Evolutionary conservation across 1,140 invertebrate genomes (phyloP), one percentile per base, ranked within the genome.

Genomic region (Periplaneta americana): DNA sequence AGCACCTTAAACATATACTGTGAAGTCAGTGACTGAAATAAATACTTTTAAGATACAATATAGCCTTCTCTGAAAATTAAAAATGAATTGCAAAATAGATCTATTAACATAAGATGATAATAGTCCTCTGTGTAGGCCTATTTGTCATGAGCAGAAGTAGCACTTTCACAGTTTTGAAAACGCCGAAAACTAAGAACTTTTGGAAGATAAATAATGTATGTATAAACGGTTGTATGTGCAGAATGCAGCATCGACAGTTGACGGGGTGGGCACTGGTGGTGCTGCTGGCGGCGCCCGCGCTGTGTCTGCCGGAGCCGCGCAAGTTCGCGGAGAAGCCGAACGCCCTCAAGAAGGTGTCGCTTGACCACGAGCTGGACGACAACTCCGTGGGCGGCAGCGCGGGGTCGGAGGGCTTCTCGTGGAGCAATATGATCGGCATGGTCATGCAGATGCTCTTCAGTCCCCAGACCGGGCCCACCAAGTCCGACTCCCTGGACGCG

Each of bases 241-340:
- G 48, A 66, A 66, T 90, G 89, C 78, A 80, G 78, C 83, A 83
- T 34, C 82, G 81, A 82, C 85, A 86, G 81, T 81, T 84, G 74
- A 83, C 84, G 82, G 86, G 85, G 75, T 92, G 90, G 91, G 86
- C 87, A 35, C 85, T 91, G 36, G 85, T 91, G 81, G 88, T 87
- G 84, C 88, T 92, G 28, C 87, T 92, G 75, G 80, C 80, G 33
- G 82, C 80, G 32, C 85, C 86, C 22, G 84, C 80, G 17, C 80
- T 86, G 32, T 83, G 83, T 2, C 84, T 85, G 81, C 86, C 90
- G 84, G 34, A 34, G 79, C 34, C 18, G 66, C n/a, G 77, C 83
- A 97, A 96, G 89, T 96, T 95, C 86, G 95, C 94, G 0, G 95
- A 96, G 85, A 97, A 97, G 88, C 94, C 95, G 11, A 97, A 97